Conservation (phyloP, 2,797 vertebrate species). For the Sebastes taczanowskii region DNA sequence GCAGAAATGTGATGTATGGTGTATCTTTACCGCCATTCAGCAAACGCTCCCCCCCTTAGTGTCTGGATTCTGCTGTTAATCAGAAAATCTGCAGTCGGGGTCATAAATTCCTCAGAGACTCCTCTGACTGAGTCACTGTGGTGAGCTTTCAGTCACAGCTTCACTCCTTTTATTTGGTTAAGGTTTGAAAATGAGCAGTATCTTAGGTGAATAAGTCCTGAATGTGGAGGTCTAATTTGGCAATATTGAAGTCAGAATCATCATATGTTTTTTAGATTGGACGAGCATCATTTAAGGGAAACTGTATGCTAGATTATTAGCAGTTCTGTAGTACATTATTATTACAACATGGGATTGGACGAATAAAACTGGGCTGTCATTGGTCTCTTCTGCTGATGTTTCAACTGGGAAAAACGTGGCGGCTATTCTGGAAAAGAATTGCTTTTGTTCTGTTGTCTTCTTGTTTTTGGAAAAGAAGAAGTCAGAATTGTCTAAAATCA, state of each 20-base stretch:
- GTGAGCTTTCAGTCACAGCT: not conserved
- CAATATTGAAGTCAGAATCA: not conserved
- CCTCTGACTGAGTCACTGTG: conserved; percentile 1
- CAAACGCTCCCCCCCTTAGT: not conserved
- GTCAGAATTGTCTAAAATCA: no score
- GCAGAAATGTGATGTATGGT: not conserved
- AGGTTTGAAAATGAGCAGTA: not conserved
- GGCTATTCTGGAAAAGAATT: no score
- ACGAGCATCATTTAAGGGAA: not conserved
- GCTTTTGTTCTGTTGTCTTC: no score
- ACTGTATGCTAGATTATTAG: not conserved
- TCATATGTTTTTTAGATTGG: not conserved
- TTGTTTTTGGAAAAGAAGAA: no score
- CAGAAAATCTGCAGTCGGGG: not conserved
- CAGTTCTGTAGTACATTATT: not conserved
- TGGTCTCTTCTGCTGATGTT: no score
- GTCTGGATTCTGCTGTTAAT: conserved; percentile 9
- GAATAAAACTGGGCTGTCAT: no score
- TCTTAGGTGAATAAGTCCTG: not conserved
- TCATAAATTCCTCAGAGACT: conserved; percentile 25
- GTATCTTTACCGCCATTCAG: not conserved
- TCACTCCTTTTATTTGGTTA: not conserved
- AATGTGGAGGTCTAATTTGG: not conserved
- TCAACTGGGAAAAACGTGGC: no score
- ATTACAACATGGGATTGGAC: no score